Evolutionary conservation across 2,113 vertebrate genomes (phyloP).

Genomic region (Euleptes europaea): DNA sequence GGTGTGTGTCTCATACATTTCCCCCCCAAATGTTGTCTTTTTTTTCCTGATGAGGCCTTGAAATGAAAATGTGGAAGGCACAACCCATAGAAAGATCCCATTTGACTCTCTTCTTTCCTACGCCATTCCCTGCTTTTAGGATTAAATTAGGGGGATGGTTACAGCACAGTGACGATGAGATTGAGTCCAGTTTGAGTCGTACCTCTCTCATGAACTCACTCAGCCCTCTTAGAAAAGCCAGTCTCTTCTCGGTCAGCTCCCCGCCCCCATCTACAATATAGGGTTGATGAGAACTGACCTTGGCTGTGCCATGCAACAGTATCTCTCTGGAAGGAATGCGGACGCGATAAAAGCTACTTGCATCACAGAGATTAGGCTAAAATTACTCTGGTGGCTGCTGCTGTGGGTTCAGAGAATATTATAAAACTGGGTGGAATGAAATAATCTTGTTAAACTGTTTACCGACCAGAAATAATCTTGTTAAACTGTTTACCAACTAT

Average conservation of each 20-base stretch:
- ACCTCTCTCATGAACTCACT: too few species aligned
- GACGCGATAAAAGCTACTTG: not conserved
- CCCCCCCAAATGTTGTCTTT: not conserved
- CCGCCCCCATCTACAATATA: too few species aligned
- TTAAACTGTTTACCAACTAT: too few species aligned
- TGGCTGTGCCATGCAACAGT: not conserved
- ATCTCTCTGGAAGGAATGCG: not conserved
- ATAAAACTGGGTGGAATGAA: not conserved
- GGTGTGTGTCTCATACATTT: not conserved
- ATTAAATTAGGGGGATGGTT: not conserved
- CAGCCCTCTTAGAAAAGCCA: too few species aligned
- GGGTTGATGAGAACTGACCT: not conserved
- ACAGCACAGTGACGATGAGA: not conserved
- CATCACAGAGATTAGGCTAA: not conserved
- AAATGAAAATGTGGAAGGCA: not conserved
- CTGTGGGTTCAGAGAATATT: not conserved
- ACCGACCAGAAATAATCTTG: too few species aligned
- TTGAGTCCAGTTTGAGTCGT: not conserved
- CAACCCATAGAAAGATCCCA: not conserved
- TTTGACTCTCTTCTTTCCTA: not conserved
- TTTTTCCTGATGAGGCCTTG: not conserved
- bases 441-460: too few species aligned
- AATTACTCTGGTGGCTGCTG: too few species aligned
- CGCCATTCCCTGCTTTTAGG: not conserved
- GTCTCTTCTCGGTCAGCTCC: too few species aligned